A percentile compares a stretch with the other conserved stretches of the same genome.
phyloP scores from a whole-genome alignment of 2,113 vertebrate species.

The Pterocles burchelli region DNA sequence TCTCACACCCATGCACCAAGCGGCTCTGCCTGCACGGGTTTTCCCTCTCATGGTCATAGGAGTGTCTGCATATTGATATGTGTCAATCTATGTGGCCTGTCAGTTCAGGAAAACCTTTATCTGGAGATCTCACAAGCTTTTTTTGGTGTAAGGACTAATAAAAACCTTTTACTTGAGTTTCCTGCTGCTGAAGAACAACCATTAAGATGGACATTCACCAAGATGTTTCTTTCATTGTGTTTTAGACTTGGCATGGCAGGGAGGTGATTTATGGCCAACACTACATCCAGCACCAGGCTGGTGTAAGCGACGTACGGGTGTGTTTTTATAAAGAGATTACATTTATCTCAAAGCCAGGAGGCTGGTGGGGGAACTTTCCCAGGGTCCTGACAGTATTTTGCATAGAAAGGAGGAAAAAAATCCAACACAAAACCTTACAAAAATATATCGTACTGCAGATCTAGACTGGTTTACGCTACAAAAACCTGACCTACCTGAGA shows the following conservation, averaged over 20 bases:
- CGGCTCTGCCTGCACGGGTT: neutral
- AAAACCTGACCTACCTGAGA: neutral
- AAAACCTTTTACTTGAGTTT: neutral
- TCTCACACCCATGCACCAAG: neutral
- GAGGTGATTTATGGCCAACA: neutral
- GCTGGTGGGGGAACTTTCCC: neutral
- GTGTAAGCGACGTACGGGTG: neutral
- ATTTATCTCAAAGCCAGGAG: slow-evolving; percentile 23
- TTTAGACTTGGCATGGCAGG: neutral
- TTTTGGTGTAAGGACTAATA: neutral
- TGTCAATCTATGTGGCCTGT: neutral
- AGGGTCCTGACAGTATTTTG: neutral
- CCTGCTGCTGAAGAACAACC: neutral
- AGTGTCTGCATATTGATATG: neutral
- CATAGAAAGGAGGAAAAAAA: neutral
- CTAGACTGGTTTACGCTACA: neutral
- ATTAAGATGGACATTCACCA: neutral
- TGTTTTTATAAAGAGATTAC: slow-evolving; percentile 26
- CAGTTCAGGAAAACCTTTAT: neutral
- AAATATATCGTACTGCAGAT: neutral
- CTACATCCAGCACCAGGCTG: neutral
- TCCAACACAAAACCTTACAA: neutral
- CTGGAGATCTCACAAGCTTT: neutral
- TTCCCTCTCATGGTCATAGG: neutral
- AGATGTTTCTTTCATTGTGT: neutral